These are phyloP conservation scores for Choloepus hoffmanni DNA, from an alignment of 2,113 vertebrate genomes.

Conservation along the genomic window DNA sequence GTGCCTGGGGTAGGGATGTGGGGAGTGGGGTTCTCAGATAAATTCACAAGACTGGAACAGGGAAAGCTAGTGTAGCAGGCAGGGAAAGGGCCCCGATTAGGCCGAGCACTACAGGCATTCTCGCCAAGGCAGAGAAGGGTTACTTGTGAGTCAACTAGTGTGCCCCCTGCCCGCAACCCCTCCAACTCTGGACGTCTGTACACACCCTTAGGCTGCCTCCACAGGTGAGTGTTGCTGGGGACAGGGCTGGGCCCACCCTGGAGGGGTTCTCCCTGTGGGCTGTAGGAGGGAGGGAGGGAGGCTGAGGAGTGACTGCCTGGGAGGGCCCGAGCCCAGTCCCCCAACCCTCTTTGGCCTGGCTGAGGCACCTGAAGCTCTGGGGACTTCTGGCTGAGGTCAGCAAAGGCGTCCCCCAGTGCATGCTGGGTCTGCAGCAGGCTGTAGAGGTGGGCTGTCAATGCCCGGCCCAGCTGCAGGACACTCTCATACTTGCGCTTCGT, in stretches of 20 bases:
- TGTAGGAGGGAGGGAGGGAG: constrained; percentile 78
- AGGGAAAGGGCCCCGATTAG: constrained; percentile 65
- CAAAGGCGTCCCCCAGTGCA: constrained; percentile 95
- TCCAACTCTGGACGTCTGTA: constrained; percentile 37
- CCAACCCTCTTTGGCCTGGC: constrained; percentile 55
- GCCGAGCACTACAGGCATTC: constrained; percentile 62
- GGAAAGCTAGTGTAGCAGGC: constrained; percentile 70
- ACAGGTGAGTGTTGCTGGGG: constrained; percentile 77
- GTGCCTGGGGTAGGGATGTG: constrained; percentile 45
- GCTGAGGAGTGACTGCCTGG: constrained; percentile 72
- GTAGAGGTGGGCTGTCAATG: constrained; percentile 96
- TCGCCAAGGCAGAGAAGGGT: constrained; percentile 49
- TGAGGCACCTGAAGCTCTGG: constrained; percentile 94
- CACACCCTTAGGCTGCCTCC: constrained; percentile 74
- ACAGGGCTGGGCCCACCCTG: constrained; percentile 75
- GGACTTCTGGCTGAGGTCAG: constrained; percentile 99
- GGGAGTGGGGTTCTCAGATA: constrained; percentile 22
- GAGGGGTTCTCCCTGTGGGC: constrained; percentile 80
- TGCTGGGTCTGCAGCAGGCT: constrained; percentile 99
- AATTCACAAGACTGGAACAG: constrained; percentile 45
- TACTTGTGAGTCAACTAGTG: constrained; percentile 63
- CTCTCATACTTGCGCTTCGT: constrained; percentile 97
- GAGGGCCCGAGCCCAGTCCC: constrained; percentile 64
- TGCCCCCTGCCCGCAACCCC: background rate
- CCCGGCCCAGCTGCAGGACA: constrained; percentile 93